A percentile compares a stretch with the other conserved stretches of the same genome.
Conservation (phyloP, 2,797 vertebrate species). For the Oceanodroma leucorhoa region DNA sequence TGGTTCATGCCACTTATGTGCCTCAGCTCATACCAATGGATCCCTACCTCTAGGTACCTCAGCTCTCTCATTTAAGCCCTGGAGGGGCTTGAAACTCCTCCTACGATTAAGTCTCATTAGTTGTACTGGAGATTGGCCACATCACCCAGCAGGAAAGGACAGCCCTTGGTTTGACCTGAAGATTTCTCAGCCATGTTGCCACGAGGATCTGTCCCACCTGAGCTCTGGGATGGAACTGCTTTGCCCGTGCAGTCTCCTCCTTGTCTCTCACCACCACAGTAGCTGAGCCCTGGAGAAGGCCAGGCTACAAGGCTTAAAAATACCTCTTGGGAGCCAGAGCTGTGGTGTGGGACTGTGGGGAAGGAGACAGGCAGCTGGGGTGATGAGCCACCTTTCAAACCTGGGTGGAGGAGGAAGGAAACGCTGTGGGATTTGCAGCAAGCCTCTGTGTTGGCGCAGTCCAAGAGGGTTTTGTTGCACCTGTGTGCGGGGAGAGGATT, state of each 20-base stretch:
- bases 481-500: rapidly evolving
- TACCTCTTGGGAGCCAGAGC: not conserved
- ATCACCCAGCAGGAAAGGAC: not conserved
- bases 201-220: not conserved
- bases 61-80: not conserved
- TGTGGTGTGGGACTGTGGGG: not conserved
- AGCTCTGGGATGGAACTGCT: not conserved
- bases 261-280: not conserved
- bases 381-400: not conserved
- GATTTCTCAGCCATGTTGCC: not conserved
- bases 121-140: not conserved
- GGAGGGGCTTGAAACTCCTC: not conserved
- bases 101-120: not conserved
- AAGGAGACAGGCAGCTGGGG: not conserved
- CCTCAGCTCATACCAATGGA: not conserved
- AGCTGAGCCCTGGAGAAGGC: not conserved
- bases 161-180: not conserved
- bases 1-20: not conserved
- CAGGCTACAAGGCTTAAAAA: not conserved
- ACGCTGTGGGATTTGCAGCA: not conserved
- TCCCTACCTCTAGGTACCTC: not conserved
- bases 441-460: rapidly evolving
- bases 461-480: not conserved
- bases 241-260: not conserved
- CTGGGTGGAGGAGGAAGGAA: not conserved